Conservation (phyloP, 2,113 vertebrate genomes). For the Galeopterus variegatus region DNA sequence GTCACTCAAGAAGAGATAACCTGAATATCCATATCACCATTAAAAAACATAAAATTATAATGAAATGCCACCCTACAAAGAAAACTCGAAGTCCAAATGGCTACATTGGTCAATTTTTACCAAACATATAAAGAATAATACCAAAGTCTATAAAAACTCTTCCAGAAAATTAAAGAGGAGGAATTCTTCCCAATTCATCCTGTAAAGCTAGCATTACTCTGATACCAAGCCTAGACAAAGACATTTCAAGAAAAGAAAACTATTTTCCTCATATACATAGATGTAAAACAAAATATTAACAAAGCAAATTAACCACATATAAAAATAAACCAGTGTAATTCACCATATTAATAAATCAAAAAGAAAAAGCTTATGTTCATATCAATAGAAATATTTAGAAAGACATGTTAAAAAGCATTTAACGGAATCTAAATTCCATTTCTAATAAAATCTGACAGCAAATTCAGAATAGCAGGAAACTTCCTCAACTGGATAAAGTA, state of each 20-base stretch:
- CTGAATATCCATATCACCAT: no score
- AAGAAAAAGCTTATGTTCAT: neutral
- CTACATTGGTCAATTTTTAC: neutral
- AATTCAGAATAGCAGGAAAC: neutral
- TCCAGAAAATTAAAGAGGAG: neutral
- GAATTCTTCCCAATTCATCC: neutral
- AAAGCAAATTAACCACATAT: neutral
- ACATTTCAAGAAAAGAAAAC: conserved; percentile 40
- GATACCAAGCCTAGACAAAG: neutral
- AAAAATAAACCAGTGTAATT: neutral
- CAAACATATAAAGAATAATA: neutral
- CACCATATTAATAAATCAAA: neutral
- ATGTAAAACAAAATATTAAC: neutral
- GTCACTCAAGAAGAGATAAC: no score
- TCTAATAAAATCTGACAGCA: neutral
- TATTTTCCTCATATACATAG: neutral
- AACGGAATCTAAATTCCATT: neutral
- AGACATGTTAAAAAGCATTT: neutral
- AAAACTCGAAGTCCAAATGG: no score
- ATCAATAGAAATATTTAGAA: neutral
- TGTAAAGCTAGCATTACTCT: neutral
- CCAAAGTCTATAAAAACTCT: neutral
- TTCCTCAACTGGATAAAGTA: neutral
- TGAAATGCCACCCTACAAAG: no score
- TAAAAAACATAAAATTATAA: no score